Conservation (phyloP, 2,797 vertebrate species). For the Natrix natrix region DNA sequence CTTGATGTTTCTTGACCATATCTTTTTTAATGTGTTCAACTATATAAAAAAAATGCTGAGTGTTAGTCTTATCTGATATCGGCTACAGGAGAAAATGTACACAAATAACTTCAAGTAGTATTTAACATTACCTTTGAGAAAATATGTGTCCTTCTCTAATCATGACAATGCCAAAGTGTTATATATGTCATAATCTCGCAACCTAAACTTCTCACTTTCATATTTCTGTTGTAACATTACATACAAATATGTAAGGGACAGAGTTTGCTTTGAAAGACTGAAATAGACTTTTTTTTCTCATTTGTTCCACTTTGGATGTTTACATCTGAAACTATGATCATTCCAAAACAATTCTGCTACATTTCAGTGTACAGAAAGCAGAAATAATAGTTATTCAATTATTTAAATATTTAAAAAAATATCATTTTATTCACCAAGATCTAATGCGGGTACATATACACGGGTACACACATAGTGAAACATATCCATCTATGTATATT, state of each 20-base stretch:
- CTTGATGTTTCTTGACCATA: neutral
- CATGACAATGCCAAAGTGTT: neutral
- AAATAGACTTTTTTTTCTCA: too few relatives aligned
- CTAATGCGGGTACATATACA: neutral
- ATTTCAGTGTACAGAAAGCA: neutral
- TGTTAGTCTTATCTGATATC: neutral
- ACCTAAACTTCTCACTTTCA: too few relatives aligned
- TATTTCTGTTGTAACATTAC: too few relatives aligned
- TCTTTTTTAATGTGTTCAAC: neutral
- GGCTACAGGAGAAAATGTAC: neutral
- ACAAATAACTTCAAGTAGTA: neutral
- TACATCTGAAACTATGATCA: neutral
- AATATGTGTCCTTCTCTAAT: neutral
- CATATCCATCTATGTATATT: neutral
- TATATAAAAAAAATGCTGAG: neutral
- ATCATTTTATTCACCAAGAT: neutral
- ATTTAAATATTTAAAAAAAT: neutral
- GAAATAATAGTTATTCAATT: conserved; percentile 1
- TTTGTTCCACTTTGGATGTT: too few relatives aligned
- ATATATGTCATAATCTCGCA: neutral
- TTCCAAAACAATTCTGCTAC: neutral
- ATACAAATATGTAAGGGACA: too few relatives aligned
- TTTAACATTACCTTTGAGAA: conserved; percentile 4
- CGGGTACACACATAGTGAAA: neutral
- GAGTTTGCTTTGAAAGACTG: too few relatives aligned